These are phyloP conservation scores for Peromyscus attwateri DNA, from an alignment of 2,797 vertebrate species.

Conservation along the genomic window DNA sequence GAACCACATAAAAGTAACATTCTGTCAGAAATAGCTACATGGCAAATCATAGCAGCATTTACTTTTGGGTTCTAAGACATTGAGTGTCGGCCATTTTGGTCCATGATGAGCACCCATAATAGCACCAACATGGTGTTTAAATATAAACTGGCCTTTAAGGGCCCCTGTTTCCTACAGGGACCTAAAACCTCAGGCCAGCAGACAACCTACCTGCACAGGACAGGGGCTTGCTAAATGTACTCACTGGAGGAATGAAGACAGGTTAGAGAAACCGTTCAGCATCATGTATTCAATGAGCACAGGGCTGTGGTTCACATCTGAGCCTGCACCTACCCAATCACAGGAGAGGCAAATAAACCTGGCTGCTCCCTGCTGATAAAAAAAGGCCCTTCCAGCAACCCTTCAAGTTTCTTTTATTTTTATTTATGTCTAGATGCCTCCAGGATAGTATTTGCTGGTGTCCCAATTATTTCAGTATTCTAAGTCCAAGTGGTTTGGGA, in stretches of 20 bases:
- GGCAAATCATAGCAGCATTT: not conserved
- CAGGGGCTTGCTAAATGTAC: not conserved
- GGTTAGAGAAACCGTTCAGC: rapidly evolving
- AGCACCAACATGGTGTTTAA: not conserved
- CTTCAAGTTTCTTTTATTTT: not conserved
- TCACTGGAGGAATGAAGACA: not conserved
- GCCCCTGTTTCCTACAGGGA: not conserved
- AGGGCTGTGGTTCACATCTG: not conserved
- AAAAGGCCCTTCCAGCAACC: not conserved
- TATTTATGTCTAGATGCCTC: not conserved
- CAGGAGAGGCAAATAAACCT: not conserved
- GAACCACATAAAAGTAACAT: not conserved
- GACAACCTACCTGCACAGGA: not conserved
- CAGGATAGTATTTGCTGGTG: not conserved
- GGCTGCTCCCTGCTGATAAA: not conserved
- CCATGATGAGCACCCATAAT: not conserved
- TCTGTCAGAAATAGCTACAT: not conserved
- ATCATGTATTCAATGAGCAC: rapidly evolving
- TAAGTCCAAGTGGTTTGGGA: not conserved
- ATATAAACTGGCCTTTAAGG: not conserved
- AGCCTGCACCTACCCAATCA: not conserved
- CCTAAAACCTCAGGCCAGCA: not conserved
- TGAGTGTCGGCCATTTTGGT: not conserved
- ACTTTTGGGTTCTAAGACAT: not conserved
- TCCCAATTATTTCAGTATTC: not conserved